A percentile compares a stretch with the other conserved stretches of the same genome.
Evolutionary conservation across 2,113 vertebrate species (phyloP).

Genomic region (Todiramphus chloris): DNA sequence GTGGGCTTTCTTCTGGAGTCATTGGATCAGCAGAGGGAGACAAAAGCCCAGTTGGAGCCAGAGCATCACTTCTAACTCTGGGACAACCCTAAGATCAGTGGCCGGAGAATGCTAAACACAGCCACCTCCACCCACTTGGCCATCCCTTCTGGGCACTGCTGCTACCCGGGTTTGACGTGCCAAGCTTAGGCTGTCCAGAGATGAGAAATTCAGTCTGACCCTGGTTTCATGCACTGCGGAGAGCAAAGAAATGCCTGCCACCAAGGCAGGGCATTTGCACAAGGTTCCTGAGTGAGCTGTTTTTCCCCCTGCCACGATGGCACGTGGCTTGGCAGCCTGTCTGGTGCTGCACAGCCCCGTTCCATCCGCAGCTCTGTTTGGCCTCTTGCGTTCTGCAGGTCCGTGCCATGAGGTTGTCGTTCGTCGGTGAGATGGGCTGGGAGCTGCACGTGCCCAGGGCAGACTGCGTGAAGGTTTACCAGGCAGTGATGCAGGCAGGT

Average conservation of each 20-base stretch:
- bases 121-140: not conserved
- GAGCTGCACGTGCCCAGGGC: slow-evolving; percentile 89
- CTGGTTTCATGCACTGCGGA: not conserved
- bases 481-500: slow-evolving; percentile 86
- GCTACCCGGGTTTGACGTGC: not conserved
- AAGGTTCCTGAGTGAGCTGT: fast-evolving
- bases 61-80: not conserved
- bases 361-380: fast-evolving
- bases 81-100: fast-evolving
- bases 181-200: not conserved
- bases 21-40: slow-evolving; percentile 59
- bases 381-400: slow-evolving; percentile 72
- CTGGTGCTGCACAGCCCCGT: fast-evolving
- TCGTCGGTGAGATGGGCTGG: slow-evolving; percentile 96
- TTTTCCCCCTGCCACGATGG: fast-evolving
- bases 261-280: fast-evolving
- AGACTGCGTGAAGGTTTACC: slow-evolving; percentile 87
- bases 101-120: not conserved
- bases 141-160: fast-evolving
- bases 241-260: not conserved
- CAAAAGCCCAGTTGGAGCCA: not conserved
- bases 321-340: fast-evolving
- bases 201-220: not conserved
- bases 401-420: slow-evolving; percentile 91
- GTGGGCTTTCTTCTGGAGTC: not conserved